phyloP scores from a whole-genome alignment of 2,797 vertebrate species.

The Vireo griseus region DNA sequence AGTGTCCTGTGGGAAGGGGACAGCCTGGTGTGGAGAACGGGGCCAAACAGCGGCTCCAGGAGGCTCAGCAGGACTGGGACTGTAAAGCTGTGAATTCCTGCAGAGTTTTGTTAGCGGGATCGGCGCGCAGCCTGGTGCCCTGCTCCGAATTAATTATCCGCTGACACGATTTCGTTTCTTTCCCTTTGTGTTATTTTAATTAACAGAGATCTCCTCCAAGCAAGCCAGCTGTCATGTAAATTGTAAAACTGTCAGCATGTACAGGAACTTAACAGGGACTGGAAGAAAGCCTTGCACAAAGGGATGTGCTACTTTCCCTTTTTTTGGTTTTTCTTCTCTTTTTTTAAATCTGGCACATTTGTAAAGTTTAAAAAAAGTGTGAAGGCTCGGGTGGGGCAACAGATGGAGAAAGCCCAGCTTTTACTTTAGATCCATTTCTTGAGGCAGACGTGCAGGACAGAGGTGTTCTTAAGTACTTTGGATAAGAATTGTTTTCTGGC shows the following conservation, averaged over 20 bases:
- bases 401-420: background rate
- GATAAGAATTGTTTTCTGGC: background rate
- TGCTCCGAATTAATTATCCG: slow-evolving; percentile 75
- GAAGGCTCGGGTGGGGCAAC: background rate
- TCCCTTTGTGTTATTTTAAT: slow-evolving; percentile 79
- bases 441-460: background rate
- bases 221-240: slow-evolving; percentile 76
- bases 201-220: slow-evolving; percentile 78
- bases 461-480: background rate
- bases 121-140: slow-evolving; percentile 44
- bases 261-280: slow-evolving; percentile 68
- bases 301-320: slow-evolving; percentile 33
- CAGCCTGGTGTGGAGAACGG: fast-evolving
- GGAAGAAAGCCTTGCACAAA: slow-evolving; percentile 39
- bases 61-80: background rate
- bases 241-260: slow-evolving; percentile 75
- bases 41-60: background rate
- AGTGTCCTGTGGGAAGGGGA: background rate
- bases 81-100: slow-evolving; percentile 60
- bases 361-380: background rate
- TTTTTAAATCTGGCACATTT: background rate
- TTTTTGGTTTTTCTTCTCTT: background rate
- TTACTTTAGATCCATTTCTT: background rate
- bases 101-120: slow-evolving; percentile 57
- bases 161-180: slow-evolving; percentile 64